These are phyloP conservation scores for Mesorhabditis belari DNA, from an alignment of 2,888 invertebrate genomes.

Conservation along the genomic window DNA sequence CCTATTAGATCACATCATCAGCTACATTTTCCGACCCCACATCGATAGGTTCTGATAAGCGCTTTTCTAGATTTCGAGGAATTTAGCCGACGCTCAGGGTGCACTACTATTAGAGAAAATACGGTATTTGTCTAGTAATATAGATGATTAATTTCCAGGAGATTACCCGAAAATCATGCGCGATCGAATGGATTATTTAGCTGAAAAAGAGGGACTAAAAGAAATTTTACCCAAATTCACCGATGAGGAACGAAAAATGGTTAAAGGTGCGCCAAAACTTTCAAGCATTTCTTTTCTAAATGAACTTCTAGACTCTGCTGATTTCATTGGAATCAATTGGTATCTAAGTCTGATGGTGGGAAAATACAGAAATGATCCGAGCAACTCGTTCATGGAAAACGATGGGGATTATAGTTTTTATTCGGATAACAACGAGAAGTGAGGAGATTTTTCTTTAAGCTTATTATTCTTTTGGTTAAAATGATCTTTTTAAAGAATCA, in stretches of 20 bases:
- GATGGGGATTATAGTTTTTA: background rate
- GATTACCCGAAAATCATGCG: conserved; percentile 23
- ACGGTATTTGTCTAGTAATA: background rate
- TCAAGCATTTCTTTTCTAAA: background rate
- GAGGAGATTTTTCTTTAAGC: too few relatives aligned
- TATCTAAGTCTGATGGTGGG: conserved; percentile 59
- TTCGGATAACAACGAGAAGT: conserved; percentile 21
- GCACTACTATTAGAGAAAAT: background rate
- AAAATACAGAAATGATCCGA: background rate
- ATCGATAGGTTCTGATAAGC: too few relatives aligned
- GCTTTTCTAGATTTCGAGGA: too few relatives aligned
- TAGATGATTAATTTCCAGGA: too few relatives aligned
- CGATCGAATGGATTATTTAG: conserved; percentile 3
- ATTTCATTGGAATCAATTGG: conserved; percentile 71
- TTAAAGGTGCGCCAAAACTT: conserved; percentile 3
- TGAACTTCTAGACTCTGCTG: conserved; percentile 60
- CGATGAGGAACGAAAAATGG: conserved; percentile 16
- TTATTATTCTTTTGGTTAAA: too few relatives aligned
- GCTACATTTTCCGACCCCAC: too few relatives aligned
- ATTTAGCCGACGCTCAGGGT: too few relatives aligned
- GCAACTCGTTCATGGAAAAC: background rate
- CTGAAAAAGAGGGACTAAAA: background rate
- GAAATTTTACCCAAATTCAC: conserved; percentile 20
- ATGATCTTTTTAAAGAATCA: conserved; percentile 16
- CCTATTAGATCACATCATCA: too few relatives aligned